Evolutionary conservation across 2,888 invertebrate species (phyloP).

Genomic region (Caenorhabditis virilis): DNA sequence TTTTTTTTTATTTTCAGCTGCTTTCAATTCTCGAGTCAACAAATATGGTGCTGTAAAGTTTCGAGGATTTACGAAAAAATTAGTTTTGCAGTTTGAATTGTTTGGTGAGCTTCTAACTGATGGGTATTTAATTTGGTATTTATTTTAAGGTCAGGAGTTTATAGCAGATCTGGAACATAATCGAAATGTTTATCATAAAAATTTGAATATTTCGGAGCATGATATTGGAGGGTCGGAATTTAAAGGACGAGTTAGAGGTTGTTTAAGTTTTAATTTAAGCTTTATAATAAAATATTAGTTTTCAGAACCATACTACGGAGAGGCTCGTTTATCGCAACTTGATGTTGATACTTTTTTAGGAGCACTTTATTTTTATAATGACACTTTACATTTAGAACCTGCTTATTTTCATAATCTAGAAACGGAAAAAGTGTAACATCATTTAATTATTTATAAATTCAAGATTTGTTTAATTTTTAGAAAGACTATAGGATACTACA

Average conservation of each 20-base stretch:
- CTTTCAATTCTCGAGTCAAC: constrained; percentile 27
- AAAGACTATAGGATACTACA: constrained; percentile 21
- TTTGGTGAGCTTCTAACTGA: constrained; percentile 8
- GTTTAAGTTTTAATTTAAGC: too few relatives aligned
- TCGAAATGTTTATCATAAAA: constrained; percentile 16
- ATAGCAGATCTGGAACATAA: constrained; percentile 24
- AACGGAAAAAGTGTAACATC: too few relatives aligned
- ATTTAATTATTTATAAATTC: too few relatives aligned
- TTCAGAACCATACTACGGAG: constrained; percentile 21
- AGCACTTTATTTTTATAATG: constrained; percentile 13
- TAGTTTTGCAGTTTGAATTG: constrained; percentile 15
- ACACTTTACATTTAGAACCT: constrained; percentile 26
- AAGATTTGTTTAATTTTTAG: too few relatives aligned
- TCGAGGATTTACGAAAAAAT: constrained; percentile 2
- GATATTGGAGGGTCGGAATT: too few relatives aligned
- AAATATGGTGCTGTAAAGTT: constrained; percentile 23
- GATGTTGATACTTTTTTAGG: constrained; percentile 17
- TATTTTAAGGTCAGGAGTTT: constrained; percentile 19
- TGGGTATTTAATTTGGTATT: constrained; percentile 1
- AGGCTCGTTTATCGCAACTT: constrained; percentile 14
- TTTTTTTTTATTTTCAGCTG: constrained; percentile 26
- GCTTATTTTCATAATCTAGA: background rate
- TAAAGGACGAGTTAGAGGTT: too few relatives aligned
- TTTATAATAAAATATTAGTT: too few relatives aligned
- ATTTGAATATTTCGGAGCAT: constrained; percentile 18